Percentiles rank a stretch among this genome's conserved stretches.
These are phyloP conservation scores for Cheilosia vulpina DNA, from an alignment of 2,888 invertebrate species.

Conservation along the genomic window DNA sequence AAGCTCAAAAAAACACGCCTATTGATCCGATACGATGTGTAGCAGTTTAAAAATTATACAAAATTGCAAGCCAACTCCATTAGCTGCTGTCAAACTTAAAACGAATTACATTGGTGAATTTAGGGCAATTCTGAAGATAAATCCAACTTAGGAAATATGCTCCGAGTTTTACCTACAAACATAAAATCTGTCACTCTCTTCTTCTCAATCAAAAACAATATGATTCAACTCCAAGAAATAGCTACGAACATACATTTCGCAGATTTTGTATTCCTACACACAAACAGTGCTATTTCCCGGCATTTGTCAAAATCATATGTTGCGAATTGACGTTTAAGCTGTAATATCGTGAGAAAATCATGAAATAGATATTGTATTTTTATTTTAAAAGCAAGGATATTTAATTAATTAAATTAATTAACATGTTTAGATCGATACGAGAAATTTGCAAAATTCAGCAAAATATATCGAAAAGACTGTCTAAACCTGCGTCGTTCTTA, in stretches of 20 bases:
- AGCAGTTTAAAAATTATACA: no score
- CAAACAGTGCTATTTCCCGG: conserved; percentile 14
- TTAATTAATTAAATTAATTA: conserved; percentile 4
- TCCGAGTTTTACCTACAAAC: no score
- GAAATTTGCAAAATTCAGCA: conserved; percentile 47
- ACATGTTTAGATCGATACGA: conserved; percentile 48
- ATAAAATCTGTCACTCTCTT: no score
- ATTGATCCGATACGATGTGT: no score
- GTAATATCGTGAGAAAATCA: conserved; percentile 47
- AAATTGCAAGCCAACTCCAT: no score
- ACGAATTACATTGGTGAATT: no score
- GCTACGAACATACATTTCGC: neutral
- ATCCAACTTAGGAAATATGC: no score
- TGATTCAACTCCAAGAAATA: neutral
- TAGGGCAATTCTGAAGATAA: no score
- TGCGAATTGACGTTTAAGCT: conserved; percentile 12
- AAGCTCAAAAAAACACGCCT: no score
- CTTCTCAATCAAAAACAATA: no score
- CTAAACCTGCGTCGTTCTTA: conserved; percentile 40
- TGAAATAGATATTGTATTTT: conserved; percentile 48
- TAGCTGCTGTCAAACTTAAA: no score
- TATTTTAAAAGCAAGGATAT: neutral
- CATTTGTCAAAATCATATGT: conserved; percentile 58
- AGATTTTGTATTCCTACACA: neutral
- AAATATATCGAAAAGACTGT: conserved; percentile 33